Conservation (phyloP, 1,140 invertebrate genomes). For the Sminthurides bifidus region DNA sequence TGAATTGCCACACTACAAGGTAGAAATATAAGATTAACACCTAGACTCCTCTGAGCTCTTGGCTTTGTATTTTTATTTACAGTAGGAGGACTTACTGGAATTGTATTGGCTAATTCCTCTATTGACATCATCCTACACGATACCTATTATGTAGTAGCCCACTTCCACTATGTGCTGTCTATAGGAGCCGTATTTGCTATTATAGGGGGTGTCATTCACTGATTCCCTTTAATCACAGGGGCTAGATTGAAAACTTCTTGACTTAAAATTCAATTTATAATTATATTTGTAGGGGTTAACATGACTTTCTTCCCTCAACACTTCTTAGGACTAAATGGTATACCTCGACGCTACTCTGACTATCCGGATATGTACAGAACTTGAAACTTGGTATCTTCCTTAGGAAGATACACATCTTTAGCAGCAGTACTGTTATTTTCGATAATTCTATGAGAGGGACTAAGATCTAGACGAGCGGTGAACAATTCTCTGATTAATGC, state of each 20-base stretch:
- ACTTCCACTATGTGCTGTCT: conserved; percentile 58
- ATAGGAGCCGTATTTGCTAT: conserved; percentile 58
- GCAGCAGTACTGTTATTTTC: conserved; percentile 44
- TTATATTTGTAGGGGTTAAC: conserved; percentile 48
- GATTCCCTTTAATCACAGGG: conserved; percentile 52
- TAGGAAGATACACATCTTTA: conserved; percentile 48
- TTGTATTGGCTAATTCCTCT: conserved; percentile 55
- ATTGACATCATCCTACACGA: conserved; percentile 59
- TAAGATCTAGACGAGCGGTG: conserved; percentile 37
- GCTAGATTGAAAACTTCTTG: conserved; percentile 40
- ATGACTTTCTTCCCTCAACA: conserved; percentile 62
- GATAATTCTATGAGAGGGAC: conserved; percentile 42
- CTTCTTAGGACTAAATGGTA: conserved; percentile 58
- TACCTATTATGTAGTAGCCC: conserved; percentile 62
- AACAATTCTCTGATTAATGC: conserved; percentile 38
- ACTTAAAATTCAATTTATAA: conserved; percentile 39
- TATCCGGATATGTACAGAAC: conserved; percentile 50
- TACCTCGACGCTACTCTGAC: conserved; percentile 59
- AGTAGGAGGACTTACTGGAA: conserved; percentile 49
- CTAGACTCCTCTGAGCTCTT: conserved; percentile 48
- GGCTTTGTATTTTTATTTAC: conserved; percentile 62
- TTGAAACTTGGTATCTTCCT: conserved; percentile 53
- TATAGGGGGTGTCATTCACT: conserved; percentile 52
- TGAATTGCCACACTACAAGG: conserved; percentile 47
- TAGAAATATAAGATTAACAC: conserved; percentile 42